phyloP scores from a whole-genome alignment of 2,797 vertebrate species.

The Apodemus agrarius region DNA sequence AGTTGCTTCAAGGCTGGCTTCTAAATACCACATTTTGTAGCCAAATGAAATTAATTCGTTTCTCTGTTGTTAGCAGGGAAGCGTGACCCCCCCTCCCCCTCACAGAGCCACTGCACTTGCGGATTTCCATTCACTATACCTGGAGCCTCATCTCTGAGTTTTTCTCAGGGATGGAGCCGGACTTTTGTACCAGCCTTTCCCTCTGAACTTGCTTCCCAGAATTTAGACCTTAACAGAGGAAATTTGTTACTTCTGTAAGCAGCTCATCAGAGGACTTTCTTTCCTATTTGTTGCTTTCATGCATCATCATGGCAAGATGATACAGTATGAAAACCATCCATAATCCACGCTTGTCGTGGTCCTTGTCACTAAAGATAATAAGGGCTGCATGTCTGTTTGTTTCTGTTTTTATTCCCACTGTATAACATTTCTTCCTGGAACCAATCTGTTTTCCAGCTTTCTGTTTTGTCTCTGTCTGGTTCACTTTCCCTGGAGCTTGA shows the following conservation, averaged over 20 bases:
- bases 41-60: conserved; percentile 51
- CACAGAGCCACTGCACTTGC: neutral
- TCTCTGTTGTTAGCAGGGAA: neutral
- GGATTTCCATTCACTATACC: neutral
- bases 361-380: conserved; percentile 50
- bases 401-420: conserved; percentile 60
- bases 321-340: conserved; percentile 37
- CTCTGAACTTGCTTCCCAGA: conserved; percentile 2
- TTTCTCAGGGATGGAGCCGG: neutral
- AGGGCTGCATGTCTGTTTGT: conserved; percentile 61
- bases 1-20: neutral
- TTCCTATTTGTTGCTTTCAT: conserved; percentile 18
- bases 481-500: conserved; percentile 64
- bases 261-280: neutral
- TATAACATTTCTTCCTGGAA: conserved; percentile 88
- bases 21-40: conserved; percentile 36
- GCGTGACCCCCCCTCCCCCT: neutral
- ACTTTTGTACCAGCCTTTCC: neutral
- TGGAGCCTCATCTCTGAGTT: neutral
- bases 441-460: conserved; percentile 68
- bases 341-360: conserved; percentile 51
- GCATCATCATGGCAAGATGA: neutral
- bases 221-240: neutral
- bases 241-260: conserved; percentile 7
- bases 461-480: conserved; percentile 70